These are phyloP conservation scores for Agonum fuliginosum DNA, from an alignment of 2,888 invertebrate genomes.

Conservation along the genomic window DNA sequence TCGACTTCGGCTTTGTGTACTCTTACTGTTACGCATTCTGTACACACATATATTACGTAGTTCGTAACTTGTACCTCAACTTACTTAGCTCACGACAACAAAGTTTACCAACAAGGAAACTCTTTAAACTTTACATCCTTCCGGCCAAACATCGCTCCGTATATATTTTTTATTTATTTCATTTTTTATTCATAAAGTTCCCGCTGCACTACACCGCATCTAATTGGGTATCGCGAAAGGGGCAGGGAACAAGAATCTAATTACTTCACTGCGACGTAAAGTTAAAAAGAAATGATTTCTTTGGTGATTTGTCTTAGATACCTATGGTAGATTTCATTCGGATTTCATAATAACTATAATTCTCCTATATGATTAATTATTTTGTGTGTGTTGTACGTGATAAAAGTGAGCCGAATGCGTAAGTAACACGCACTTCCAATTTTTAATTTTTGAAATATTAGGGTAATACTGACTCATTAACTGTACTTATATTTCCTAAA, in stretches of 20 bases:
- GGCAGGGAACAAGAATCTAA: slow-evolving; percentile 12
- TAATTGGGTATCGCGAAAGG: slow-evolving; percentile 32
- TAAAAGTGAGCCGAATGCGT: slow-evolving; percentile 5
- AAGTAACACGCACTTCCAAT: slow-evolving; percentile 5
- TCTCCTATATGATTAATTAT: slow-evolving; percentile 12
- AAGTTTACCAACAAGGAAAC: slow-evolving; percentile 45
- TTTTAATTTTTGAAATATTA: slow-evolving; percentile 21
- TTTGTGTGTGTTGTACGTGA: slow-evolving; percentile 9
- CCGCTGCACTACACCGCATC: not conserved
- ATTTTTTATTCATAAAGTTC: slow-evolving; percentile 51
- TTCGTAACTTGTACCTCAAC: slow-evolving; percentile 50
- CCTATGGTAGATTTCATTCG: too few species aligned
- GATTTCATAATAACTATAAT: slow-evolving; percentile 36
- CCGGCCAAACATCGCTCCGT: slow-evolving; percentile 54
- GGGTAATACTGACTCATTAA: not conserved
- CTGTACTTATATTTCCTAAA: not conserved
- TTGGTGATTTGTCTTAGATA: slow-evolving; percentile 5
- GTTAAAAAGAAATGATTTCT: slow-evolving; percentile 4
- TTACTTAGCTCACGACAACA: slow-evolving; percentile 53
- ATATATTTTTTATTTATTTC: slow-evolving; percentile 55
- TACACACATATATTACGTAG: slow-evolving; percentile 54
- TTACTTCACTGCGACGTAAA: slow-evolving; percentile 2
- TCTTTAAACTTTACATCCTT: slow-evolving; percentile 56
- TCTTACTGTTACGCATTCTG: slow-evolving; percentile 50
- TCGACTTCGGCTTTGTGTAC: too few species aligned